Conservation (phyloP, 2,888 invertebrate species). For the Marasmarcha lunaedactyla region DNA sequence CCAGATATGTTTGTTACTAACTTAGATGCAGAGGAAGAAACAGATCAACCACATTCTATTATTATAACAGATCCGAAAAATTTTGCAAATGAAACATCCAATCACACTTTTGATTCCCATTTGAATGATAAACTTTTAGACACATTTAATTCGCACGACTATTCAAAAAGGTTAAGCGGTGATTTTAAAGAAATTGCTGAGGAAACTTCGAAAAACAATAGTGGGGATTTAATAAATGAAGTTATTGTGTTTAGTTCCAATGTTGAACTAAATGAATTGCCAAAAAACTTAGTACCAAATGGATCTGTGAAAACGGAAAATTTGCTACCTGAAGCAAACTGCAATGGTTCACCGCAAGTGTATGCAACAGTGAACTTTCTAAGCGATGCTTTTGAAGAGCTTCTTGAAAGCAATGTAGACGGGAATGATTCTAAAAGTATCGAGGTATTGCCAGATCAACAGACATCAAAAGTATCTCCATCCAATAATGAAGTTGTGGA, state of each 20-base stretch:
- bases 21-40: constrained; percentile 46
- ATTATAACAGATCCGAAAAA: constrained; percentile 49
- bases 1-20: constrained; percentile 35
- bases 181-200: constrained; percentile 3
- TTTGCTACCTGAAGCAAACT: constrained; percentile 18
- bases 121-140: constrained; percentile 8
- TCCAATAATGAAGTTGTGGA: background rate
- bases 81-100: constrained; percentile 29
- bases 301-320: constrained; percentile 11
- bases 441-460: constrained; percentile 20
- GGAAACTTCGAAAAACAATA: background rate
- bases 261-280: background rate
- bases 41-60: constrained; percentile 57
- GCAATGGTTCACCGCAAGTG: constrained; percentile 40
- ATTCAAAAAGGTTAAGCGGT: constrained; percentile 9
- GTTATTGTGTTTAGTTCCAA: background rate
- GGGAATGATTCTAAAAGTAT: constrained; percentile 39
- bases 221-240: constrained; percentile 1
- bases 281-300: background rate
- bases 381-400: constrained; percentile 51
- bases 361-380: constrained; percentile 53
- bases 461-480: constrained; percentile 19
- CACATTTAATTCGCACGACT: constrained; percentile 5
- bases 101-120: constrained; percentile 33
- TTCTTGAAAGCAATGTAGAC: constrained; percentile 58